Evolutionary conservation across 2,797 vertebrate species (phyloP), one percentile per base, ranked within the genome.

Genomic region (Pipistrellus nathusii): DNA sequence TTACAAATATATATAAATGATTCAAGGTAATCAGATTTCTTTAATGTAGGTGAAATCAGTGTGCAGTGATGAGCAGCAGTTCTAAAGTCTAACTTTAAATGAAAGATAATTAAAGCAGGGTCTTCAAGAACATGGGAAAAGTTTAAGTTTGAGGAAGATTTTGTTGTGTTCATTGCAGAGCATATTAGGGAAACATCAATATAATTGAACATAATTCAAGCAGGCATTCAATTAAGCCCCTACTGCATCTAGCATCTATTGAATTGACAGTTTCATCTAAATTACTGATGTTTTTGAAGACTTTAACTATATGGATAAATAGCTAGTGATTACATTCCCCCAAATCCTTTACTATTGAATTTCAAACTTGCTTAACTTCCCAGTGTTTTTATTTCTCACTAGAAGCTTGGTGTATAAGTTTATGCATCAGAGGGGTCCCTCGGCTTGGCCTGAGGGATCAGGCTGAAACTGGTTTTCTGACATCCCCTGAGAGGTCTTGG

Each of bases 121-220:
- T 73, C 41, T 98, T 97, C 96, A 97, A 97, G 95, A 97, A 97
- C 35, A 68, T 93, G 94, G 71, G 97, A 97, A 97, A 98, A 95
- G 94, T 97, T 89, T 88, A 98, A 94, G 48, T 85, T 96, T 87
- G 23, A n/a, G 71, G 75, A 86, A 93, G 57, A 97, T 96, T 98
- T 96, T 72, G 92, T 97, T 97, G 78, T 93, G 93, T 96, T 97
- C 96, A 94, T 96, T 64, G 78, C 46, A 96, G 96, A 92, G 96
- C 25, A 35, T 96, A 88, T 93, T 97, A 95, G 35, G 91, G 69
- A 97, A 96, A 90, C 51, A 96, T 97, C 94, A 96, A 95, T 96
- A 96, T 85, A 93, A 96, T 69, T 93, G 85, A 96, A 90, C 91
- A 94, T 87, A 96, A 96, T 96, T 96, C 93, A 95, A 96, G 68